Base-by-base conservation (phyloP, 2,797 vertebrate genomes). In the Dryobates pubescens region DNA sequence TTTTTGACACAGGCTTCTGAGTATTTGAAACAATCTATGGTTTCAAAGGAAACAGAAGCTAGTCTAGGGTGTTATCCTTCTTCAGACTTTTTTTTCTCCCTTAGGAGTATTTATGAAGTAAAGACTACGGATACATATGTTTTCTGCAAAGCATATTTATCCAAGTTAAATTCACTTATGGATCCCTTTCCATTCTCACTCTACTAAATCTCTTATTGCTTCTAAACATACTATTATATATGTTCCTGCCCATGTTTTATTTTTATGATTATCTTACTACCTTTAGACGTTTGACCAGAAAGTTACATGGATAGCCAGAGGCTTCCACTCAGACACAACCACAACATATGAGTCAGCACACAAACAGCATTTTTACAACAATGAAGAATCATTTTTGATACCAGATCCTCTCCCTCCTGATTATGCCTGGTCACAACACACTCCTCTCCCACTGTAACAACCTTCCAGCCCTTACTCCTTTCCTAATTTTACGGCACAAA, bases 391-490 rank as follows among this genome's bases (percentile, higher is more conserved):
- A 36, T 27, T 77, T 77, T 73, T 84, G 58, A 29, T 82, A 64
- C 45, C 69, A 75, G 43, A 77, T 58, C 13, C 45, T 79, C 34
- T 80, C 23, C 8, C 32, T 76, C 8, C 34, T 62, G 59, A 53
- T 54, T 53, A 41, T 0, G 0, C 36, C 65, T 65, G 53, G 51
- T 51, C 29, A 32, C 65, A 76, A 29, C 16, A 62, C 1, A 0
- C 24, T 77, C 38, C 24, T 84, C 20, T 82, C 45, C 14, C 26
- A 8, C 54, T 58, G 16, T 12, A 77, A 62, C 53, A 74, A 20
- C 13, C 9, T 77, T 69, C 23, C 56, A 90, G n/a, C 13, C 26
- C 14, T 67, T 68, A 41, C 17, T 59, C 15, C 72, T 56, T 69
- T 36, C 45, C 20, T 62, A 24, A 10, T 49, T 94, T 36, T 22